Percentiles rank a stretch among this genome's conserved stretches.
Conservation (phyloP, 2,797 vertebrate genomes). For the Thaleichthys pacificus region DNA sequence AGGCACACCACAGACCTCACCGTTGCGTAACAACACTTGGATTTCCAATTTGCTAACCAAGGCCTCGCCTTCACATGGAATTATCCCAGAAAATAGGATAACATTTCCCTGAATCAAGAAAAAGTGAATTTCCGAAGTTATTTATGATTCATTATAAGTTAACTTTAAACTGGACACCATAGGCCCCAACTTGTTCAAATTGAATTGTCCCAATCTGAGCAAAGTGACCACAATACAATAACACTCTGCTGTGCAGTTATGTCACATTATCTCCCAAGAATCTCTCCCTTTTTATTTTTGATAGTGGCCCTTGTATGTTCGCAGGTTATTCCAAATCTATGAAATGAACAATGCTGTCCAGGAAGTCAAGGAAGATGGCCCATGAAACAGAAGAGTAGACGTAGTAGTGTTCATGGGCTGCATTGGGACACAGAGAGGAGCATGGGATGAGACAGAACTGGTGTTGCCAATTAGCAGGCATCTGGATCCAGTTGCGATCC, state of each 20-base stretch:
- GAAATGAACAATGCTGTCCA: not conserved
- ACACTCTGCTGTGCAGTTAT: no score
- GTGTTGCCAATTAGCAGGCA: constrained; percentile 68
- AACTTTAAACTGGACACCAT: no score
- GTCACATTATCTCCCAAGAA: no score
- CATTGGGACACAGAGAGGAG: constrained; percentile 9
- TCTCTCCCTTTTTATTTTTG: no score
- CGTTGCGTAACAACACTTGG: constrained; percentile 53
- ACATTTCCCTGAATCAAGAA: not conserved
- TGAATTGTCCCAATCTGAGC: no score
- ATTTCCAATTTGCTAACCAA: constrained; percentile 17
- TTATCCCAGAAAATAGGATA: constrained; percentile 15
- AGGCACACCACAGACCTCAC: constrained; percentile 53
- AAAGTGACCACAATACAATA: no score
- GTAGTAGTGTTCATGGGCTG: not conserved
- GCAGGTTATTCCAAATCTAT: no score
- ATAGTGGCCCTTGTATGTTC: no score
- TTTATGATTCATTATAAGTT: no score
- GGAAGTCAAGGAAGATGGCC: not conserved
- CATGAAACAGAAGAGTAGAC: constrained; percentile 1
- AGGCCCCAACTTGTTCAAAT: no score
- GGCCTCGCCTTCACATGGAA: constrained; percentile 16
- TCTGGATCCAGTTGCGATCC: constrained; percentile 71
- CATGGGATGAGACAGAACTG: constrained; percentile 46
- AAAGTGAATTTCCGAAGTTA: not conserved